phyloP scores from a whole-genome alignment of 2,888 invertebrate species.

The Acanthoscelides obtectus region DNA sequence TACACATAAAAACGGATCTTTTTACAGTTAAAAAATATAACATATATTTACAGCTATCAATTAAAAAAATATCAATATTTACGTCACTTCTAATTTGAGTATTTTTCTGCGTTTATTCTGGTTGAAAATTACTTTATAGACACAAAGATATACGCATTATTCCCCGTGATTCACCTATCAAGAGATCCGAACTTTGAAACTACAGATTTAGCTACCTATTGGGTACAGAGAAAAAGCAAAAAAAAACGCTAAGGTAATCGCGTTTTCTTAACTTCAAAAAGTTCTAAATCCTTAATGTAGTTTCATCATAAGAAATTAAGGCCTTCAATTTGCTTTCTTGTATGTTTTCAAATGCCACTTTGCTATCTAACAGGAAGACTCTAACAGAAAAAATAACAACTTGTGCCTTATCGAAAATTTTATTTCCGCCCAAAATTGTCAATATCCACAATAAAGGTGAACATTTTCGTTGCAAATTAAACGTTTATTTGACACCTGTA shows the following conservation, averaged over 20 bases:
- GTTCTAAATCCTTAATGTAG: neutral
- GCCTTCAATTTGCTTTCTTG: neutral
- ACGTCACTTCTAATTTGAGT: slow-evolving; percentile 31
- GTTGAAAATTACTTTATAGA: slow-evolving; percentile 28
- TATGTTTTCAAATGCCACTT: neutral
- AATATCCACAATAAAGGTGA: neutral
- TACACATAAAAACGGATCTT: slow-evolving; percentile 26
- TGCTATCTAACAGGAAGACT: neutral
- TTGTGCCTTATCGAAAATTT: neutral
- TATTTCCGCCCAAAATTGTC: neutral
- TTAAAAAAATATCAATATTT: slow-evolving; percentile 31
- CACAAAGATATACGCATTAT: slow-evolving; percentile 7
- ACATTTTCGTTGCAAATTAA: neutral
- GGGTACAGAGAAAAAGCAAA: neutral
- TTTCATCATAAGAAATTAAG: neutral
- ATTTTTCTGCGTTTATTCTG: slow-evolving; percentile 18
- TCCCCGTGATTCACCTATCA: neutral
- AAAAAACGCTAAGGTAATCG: neutral
- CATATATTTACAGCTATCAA: slow-evolving; percentile 25
- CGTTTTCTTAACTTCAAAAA: neutral
- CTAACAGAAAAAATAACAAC: neutral
- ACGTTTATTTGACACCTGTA: neutral
- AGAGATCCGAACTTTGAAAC: neutral
- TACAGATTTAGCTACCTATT: neutral
- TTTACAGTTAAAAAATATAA: slow-evolving; percentile 23